Conservation (phyloP, 30 jellyfish, hydroid and myxozoan genomes). For the Chrysaora quinquecirrha region DNA sequence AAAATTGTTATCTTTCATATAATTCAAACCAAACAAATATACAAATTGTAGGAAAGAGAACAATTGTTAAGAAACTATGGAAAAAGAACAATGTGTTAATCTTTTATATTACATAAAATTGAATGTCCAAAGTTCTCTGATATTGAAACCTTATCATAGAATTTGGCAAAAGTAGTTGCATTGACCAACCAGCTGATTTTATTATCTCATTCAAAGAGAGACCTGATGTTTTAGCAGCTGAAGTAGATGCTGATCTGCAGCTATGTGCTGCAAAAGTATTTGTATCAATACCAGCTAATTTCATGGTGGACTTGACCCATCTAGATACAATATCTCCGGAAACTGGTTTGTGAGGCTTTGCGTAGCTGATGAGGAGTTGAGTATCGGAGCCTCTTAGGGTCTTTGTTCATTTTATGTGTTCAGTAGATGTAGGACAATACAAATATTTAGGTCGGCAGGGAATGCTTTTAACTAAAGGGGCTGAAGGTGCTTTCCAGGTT, state of each 20-base stretch:
- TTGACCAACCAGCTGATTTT: constrained; percentile 31
- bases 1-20: not conserved
- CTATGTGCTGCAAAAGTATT: not conserved
- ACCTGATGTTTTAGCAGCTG: constrained; percentile 6
- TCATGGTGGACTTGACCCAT: constrained; percentile 16
- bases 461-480: no score
- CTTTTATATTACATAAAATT: no score
- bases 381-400: no score
- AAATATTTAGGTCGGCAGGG: no score
- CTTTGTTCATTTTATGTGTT: no score
- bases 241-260: constrained; percentile 33
- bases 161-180: not conserved
- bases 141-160: not conserved
- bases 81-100: not conserved
- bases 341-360: constrained; percentile 31
- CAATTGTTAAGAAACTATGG: no score
- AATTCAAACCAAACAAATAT: not conserved
- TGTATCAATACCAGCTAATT: constrained; percentile 23
- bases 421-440: constrained; percentile 7
- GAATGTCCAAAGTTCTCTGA: not conserved
- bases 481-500: no score
- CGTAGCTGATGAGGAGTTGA: no score
- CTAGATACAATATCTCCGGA: constrained; percentile 8
- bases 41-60: not conserved
- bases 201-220: constrained; percentile 4